A percentile compares a stretch with the other conserved stretches of the same genome.
These are phyloP conservation scores for Rallus crepitans DNA, from an alignment of 2,797 vertebrate genomes.

Conservation along the genomic window DNA sequence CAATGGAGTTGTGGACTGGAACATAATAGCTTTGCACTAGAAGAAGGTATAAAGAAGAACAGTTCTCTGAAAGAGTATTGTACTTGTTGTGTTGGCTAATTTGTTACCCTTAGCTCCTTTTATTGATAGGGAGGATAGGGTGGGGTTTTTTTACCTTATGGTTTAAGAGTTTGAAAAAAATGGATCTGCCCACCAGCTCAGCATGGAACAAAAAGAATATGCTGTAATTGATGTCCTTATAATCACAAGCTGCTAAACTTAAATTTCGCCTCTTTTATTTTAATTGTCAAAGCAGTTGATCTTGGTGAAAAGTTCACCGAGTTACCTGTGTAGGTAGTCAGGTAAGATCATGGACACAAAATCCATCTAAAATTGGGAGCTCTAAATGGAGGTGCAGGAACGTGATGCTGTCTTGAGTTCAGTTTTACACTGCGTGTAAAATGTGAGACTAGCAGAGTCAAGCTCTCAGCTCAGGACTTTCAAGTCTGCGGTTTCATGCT, in stretches of 20 bases:
- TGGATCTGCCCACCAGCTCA: background rate
- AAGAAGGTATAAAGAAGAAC: background rate
- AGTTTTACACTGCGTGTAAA: background rate
- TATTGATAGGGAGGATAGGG: background rate
- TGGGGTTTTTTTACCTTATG: background rate
- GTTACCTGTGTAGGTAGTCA: background rate
- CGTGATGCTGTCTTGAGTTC: background rate
- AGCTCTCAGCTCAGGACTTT: background rate
- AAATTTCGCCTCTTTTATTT: background rate
- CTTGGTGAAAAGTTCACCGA: background rate
- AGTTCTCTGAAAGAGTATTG: background rate
- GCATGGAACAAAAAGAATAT: background rate
- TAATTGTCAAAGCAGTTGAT: background rate
- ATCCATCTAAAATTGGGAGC: background rate
- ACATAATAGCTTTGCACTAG: constrained; percentile 35
- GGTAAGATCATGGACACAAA: accelerated
- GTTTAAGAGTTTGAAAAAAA: background rate
- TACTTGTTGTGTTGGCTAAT: background rate
- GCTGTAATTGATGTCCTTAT: background rate
- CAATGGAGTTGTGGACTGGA: constrained; percentile 19
- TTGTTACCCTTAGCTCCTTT: constrained; percentile 40
- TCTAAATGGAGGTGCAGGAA: background rate
- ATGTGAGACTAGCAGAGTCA: background rate
- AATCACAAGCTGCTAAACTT: background rate
- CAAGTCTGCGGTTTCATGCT: background rate